Percentiles rank a stretch among this genome's conserved stretches.
These are phyloP conservation scores for Bombus ignitus DNA, from an alignment of 1,140 invertebrate genomes.

Conservation along the genomic window DNA sequence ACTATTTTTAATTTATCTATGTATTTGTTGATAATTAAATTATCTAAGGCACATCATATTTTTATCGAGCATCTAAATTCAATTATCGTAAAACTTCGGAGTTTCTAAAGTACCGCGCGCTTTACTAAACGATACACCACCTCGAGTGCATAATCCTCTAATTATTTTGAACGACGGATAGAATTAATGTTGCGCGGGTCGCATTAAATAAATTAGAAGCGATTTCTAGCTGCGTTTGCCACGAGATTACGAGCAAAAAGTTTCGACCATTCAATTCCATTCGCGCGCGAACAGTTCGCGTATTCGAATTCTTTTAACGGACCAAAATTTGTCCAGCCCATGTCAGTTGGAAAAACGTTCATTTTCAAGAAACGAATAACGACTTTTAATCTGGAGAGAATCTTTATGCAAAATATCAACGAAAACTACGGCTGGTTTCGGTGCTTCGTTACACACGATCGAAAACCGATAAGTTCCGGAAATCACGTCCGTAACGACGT, in stretches of 20 bases:
- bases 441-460: slow-evolving; percentile 21
- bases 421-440: too few species aligned
- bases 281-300: neutral
- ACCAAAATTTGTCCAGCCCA: neutral
- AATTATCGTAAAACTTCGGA: neutral
- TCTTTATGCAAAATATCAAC: neutral
- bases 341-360: neutral
- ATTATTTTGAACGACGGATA: slow-evolving; percentile 16
- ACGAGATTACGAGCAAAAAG: neutral
- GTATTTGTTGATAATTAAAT: neutral
- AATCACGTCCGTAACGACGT: slow-evolving; percentile 22
- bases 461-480: slow-evolving; percentile 45
- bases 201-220: slow-evolving; percentile 17
- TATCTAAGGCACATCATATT: neutral
- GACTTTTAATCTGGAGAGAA: neutral
- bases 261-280: neutral
- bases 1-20: too few species aligned
- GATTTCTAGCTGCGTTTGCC: neutral
- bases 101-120: neutral
- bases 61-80: neutral
- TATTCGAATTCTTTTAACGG: neutral
- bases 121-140: neutral
- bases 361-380: neutral
- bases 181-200: neutral
- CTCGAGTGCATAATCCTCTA: neutral